A percentile compares a stretch with the other conserved stretches of the same genome.
These are phyloP conservation scores for Gallinago media DNA, from an alignment of 2,113 vertebrate species.

Conservation along the genomic window DNA sequence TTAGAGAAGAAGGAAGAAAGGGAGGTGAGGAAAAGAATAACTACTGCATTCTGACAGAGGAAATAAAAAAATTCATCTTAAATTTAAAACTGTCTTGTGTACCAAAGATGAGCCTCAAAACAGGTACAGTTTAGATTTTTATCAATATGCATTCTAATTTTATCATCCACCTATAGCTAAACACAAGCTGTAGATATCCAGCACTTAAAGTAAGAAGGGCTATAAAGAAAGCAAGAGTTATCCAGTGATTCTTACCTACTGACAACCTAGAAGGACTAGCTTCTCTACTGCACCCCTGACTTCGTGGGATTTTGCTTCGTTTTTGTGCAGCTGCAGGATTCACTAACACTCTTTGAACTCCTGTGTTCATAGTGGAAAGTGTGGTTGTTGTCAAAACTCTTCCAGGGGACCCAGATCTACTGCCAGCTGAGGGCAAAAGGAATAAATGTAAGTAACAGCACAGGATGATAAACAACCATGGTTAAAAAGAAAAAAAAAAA, in stretches of 20 bases:
- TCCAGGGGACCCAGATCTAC: conserved; percentile 95
- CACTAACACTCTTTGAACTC: conserved; percentile 88
- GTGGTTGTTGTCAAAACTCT: conserved; percentile 92
- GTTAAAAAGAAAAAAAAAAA: not conserved
- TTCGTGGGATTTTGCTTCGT: conserved; percentile 94
- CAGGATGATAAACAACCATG: not conserved
- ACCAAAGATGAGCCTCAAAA: not conserved
- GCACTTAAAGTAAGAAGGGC: not conserved
- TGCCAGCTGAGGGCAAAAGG: conserved; percentile 87
- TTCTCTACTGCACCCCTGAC: conserved; percentile 96
- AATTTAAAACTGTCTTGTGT: not conserved
- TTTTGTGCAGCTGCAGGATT: conserved; percentile 83
- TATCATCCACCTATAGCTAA: not conserved
- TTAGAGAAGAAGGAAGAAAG: not conserved
- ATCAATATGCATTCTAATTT: rapidly evolving
- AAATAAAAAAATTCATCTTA: not conserved
- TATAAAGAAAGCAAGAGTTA: not conserved
- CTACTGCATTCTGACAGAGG: not conserved
- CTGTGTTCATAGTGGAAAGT: conserved; percentile 90
- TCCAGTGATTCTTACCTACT: conserved; percentile 84
- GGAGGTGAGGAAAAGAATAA: not conserved
- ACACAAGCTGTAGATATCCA: not conserved
- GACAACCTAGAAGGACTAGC: conserved; percentile 94
- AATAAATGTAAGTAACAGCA: not conserved
- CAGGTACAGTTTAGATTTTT: not conserved